These are phyloP conservation scores for Bettongia penicillata DNA, from an alignment of 2,113 vertebrate species.

Conservation along the genomic window DNA sequence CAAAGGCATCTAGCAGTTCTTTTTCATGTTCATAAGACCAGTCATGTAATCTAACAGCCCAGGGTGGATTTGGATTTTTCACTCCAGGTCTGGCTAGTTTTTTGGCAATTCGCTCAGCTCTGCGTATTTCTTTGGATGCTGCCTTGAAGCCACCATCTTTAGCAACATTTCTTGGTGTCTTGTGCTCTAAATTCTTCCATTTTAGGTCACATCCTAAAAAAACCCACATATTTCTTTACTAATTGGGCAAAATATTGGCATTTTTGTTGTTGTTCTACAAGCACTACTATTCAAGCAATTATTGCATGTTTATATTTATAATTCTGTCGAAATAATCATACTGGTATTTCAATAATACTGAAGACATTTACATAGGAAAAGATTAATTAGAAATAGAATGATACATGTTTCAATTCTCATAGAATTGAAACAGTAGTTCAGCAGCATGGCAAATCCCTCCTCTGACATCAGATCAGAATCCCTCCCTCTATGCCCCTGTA, in stretches of 20 bases:
- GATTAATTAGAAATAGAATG: background rate
- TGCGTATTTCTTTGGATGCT: constrained; percentile 86
- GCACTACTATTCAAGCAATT: background rate
- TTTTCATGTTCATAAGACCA: constrained; percentile 90
- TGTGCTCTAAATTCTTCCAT: constrained; percentile 86
- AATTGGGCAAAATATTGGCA: background rate
- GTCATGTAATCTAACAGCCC: constrained; percentile 91
- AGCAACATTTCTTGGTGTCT: constrained; percentile 87
- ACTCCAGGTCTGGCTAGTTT: constrained; percentile 79
- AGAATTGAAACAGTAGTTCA: background rate
- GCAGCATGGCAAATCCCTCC: background rate
- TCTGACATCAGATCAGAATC: background rate
- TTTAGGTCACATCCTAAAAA: constrained; percentile 93
- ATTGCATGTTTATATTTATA: background rate
- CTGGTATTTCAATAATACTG: background rate
- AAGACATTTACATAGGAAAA: background rate
- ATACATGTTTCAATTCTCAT: background rate
- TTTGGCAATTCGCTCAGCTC: constrained; percentile 83
- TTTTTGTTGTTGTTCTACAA: background rate
- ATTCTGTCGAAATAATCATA: constrained; percentile 14
- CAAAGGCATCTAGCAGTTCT: constrained; percentile 81
- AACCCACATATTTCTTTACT: background rate
- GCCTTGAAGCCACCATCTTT: constrained; percentile 88
- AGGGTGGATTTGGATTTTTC: constrained; percentile 80
- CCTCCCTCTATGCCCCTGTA: background rate